Evolutionary conservation across 2,888 invertebrate species (phyloP).

Genomic region (Boloria selene): DNA sequence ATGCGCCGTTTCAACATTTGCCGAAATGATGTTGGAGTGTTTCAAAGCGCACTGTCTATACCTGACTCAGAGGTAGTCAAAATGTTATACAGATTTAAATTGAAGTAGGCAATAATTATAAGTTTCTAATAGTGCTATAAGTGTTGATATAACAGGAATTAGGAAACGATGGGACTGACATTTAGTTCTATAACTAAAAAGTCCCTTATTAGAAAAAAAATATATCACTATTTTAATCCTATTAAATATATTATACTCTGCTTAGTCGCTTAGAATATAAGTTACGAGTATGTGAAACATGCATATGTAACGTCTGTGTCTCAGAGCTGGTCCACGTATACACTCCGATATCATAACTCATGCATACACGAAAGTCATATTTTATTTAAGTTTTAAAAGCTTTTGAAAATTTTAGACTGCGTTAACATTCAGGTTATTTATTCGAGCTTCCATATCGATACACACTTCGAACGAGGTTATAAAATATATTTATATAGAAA

Average conservation of each 20-base stretch:
- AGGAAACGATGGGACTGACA: too few species aligned
- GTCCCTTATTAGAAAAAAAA: too few species aligned
- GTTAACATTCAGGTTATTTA: constrained; percentile 34
- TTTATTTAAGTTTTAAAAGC: constrained; percentile 39
- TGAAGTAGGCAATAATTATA: too few species aligned
- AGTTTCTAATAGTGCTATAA: too few species aligned
- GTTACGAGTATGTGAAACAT: constrained; percentile 3
- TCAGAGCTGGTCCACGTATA: constrained; percentile 7
- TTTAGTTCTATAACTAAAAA: too few species aligned
- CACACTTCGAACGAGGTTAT: constrained; percentile 29
- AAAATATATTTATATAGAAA: constrained; percentile 32
- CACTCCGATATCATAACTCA: constrained; percentile 26
- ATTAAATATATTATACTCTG: not conserved
- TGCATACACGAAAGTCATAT: constrained; percentile 29
- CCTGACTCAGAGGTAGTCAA: too few species aligned
- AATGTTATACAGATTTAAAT: too few species aligned
- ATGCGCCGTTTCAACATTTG: too few species aligned
- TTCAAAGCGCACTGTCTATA: too few species aligned
- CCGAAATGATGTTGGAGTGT: too few species aligned
- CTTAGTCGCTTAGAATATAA: constrained; percentile 1
- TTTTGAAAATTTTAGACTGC: constrained; percentile 35
- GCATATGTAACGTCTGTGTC: constrained; percentile 9
- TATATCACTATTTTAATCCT: too few species aligned
- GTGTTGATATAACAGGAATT: too few species aligned
- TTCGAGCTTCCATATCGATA: constrained; percentile 35